Evolutionary conservation across 53 echinoderm and acorn worm genomes (phyloP).

Genomic region (Astropecten irregularis): DNA sequence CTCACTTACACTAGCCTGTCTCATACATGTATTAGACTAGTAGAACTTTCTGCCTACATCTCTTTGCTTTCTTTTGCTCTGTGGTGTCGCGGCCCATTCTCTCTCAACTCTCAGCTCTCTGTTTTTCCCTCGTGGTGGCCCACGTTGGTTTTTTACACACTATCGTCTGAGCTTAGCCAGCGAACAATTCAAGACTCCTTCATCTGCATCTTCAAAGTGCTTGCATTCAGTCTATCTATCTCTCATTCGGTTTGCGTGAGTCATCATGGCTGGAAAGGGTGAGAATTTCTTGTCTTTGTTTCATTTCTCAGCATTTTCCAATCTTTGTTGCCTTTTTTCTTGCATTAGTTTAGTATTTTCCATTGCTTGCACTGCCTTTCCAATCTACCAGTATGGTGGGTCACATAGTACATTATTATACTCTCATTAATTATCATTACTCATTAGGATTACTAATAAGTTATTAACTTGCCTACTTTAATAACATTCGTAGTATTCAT

Average conservation of each 20-base stretch:
- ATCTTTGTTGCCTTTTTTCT: not conserved
- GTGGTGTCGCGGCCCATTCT: not conserved
- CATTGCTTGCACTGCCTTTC: not conserved
- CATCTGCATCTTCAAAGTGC: not conserved
- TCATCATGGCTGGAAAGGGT: slow-evolving; percentile 50
- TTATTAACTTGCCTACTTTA: not conserved
- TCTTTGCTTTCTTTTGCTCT: slow-evolving; percentile 40
- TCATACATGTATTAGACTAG: not conserved
- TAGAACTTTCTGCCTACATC: not conserved
- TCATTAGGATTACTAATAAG: too few relatives aligned
- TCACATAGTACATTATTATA: too few relatives aligned
- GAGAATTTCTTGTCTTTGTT: slow-evolving; percentile 24
- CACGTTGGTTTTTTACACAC: slow-evolving; percentile 34
- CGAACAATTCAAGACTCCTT: not conserved
- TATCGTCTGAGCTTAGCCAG: not conserved
- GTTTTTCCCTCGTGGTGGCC: slow-evolving; percentile 24
- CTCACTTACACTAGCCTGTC: not conserved
- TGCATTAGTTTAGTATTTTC: not conserved
- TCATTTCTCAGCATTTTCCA: not conserved
- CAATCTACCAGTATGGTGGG: too few relatives aligned
- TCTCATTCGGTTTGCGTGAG: not conserved
- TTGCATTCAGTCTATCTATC: not conserved
- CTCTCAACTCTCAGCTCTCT: not conserved
- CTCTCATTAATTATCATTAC: too few relatives aligned
- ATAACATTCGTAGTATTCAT: too few relatives aligned